A percentile compares a stretch with the other conserved stretches of the same genome.
These are phyloP conservation scores for Plagodis dolabraria DNA, from an alignment of 2,888 invertebrate species.

Conservation along the genomic window DNA sequence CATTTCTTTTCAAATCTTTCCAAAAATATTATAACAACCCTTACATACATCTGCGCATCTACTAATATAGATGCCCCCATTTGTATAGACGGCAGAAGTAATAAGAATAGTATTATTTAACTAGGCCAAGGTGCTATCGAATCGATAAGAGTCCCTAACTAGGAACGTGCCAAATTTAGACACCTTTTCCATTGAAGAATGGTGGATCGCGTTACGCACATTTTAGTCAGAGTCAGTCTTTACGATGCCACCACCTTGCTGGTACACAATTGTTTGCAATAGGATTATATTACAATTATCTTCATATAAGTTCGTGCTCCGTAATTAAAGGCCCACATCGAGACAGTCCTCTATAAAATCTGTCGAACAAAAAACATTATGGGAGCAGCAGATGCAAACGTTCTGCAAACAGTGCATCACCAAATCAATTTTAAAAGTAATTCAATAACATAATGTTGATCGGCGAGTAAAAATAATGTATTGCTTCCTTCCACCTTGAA, in stretches of 20 bases:
- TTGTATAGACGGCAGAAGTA: constrained; percentile 22
- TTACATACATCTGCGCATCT: constrained; percentile 70
- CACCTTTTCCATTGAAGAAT: constrained; percentile 57
- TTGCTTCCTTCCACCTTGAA: constrained; percentile 83
- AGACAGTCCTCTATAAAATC: constrained; percentile 62
- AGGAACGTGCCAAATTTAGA: constrained; percentile 77
- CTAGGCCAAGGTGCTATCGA: constrained; percentile 58
- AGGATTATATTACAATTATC: constrained; percentile 82
- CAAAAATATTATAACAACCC: constrained; percentile 72
- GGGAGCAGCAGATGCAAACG: constrained; percentile 74
- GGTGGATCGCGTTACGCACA: constrained; percentile 62
- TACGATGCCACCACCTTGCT: constrained; percentile 66
- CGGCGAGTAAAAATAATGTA: constrained; percentile 75
- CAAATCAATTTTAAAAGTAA: constrained; percentile 80
- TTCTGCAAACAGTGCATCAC: constrained; percentile 66
- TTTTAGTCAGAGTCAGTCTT: constrained; percentile 56
- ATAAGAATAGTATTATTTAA: constrained; percentile 40
- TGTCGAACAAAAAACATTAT: constrained; percentile 60
- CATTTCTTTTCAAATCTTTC: constrained; percentile 64
- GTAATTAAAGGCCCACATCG: constrained; percentile 83
- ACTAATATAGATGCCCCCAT: constrained; percentile 38
- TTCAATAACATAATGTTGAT: constrained; percentile 84
- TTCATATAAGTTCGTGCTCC: constrained; percentile 68
- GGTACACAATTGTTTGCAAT: constrained; percentile 73
- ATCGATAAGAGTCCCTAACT: constrained; percentile 40